phyloP scores from a whole-genome alignment of 1,140 invertebrate species.

The Notospermus geniculatus region DNA sequence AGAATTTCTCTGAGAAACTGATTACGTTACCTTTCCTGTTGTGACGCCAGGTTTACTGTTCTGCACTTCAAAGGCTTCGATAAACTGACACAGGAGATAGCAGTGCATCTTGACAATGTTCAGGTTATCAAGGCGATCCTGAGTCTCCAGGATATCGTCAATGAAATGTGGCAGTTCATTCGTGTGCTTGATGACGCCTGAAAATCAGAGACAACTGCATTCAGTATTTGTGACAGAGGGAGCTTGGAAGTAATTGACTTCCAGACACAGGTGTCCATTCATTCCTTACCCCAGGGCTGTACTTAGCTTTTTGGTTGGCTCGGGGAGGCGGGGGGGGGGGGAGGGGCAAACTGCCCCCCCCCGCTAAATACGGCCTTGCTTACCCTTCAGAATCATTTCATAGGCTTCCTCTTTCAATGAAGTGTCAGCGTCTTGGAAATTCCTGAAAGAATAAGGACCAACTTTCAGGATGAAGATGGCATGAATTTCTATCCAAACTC shows the following conservation, averaged over 20 bases:
- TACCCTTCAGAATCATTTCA: slow-evolving; percentile 43
- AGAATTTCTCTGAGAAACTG: neutral
- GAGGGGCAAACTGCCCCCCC: too few species aligned
- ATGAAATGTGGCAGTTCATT: slow-evolving; percentile 57
- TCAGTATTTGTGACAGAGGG: too few species aligned
- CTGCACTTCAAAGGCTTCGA: slow-evolving; percentile 64
- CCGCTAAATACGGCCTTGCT: neutral
- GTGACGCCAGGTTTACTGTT: slow-evolving; percentile 48
- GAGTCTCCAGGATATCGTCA: slow-evolving; percentile 52
- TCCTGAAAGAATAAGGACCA: too few species aligned
- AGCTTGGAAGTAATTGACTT: too few species aligned
- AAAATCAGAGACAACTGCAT: slow-evolving; percentile 35
- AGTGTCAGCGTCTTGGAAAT: slow-evolving; percentile 33
- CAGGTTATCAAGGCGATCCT: slow-evolving; percentile 50
- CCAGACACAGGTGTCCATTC: too few species aligned
- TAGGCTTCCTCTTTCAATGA: slow-evolving; percentile 47
- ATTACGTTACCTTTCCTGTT: slow-evolving; percentile 30
- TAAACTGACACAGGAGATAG: slow-evolving; percentile 66
- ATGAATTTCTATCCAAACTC: too few species aligned
- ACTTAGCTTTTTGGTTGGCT: too few species aligned
- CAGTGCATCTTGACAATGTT: slow-evolving; percentile 69
- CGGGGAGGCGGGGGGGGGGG: too few species aligned
- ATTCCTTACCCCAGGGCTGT: too few species aligned
- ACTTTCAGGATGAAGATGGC: too few species aligned
- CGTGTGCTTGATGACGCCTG: slow-evolving; percentile 58